Evolutionary conservation across 2,797 vertebrate genomes (phyloP), one percentile per base, ranked within the genome.

Genomic region (Galagoides demidoff): DNA sequence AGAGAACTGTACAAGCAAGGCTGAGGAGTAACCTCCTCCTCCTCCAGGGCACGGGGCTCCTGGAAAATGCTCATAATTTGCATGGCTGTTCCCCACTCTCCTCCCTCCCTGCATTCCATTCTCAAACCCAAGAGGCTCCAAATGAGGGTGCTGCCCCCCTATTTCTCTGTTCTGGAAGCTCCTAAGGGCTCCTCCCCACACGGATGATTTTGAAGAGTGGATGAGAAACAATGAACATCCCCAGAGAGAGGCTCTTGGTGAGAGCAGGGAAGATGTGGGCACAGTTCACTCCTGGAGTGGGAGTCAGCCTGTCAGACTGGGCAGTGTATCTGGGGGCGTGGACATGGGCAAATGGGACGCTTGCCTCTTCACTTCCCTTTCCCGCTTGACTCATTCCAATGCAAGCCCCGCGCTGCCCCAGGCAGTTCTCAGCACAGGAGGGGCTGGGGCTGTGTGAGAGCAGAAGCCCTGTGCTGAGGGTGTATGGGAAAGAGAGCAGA

Each of bases 241-340:
- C 22, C 34, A 57, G 82, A 14, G 23, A 23, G 6, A 39, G 4
- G 13, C 27, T 25, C 5, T 3, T 10, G 2, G 2, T 0, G 89
- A 17, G 0, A 23, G 9, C 16, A 0, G 27, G 59, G 74, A 7
- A 8, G 34, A 4, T 3, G 1, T n/a, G 4, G 0, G 22, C 1
- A 77, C 0, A 7, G 34, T 20, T 25, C 66, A 10, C 22, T 55
- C 45, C 6, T 39, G 27, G 1, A 34, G 0, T 1, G 34, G 16
- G 39, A 45, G 20, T 19, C 1, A 0, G 12, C 3, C 14, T 12
- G 29, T 13, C 43, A 12, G 34, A n/a, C 9, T 12, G 5, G 45
- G 27, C 59, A 0, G 4, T 0, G 34, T 7, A 3, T 6, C 13
- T n/a, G 61, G 19, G 45, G 17, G 45, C 20, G 5, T 1, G 6